Evolutionary conservation across 2,797 vertebrate genomes (phyloP).

Genomic region (Enteromius thamalakanensis): DNA sequence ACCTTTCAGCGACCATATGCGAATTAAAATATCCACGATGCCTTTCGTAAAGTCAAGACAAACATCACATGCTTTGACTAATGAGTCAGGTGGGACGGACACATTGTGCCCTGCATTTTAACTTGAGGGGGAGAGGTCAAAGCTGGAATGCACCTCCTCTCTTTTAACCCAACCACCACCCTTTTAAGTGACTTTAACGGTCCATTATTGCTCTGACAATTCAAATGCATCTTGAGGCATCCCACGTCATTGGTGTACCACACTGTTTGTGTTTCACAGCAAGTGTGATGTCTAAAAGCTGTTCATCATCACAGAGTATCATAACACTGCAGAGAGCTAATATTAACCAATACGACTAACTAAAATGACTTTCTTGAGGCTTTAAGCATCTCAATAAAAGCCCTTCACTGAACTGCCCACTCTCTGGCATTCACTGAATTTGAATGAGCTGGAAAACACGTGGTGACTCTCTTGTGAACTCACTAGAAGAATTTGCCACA

Average conservation of each 20-base stretch:
- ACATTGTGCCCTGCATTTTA: conserved; percentile 31
- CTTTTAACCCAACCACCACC: conserved; percentile 11
- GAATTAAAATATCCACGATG: background rate
- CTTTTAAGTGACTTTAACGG: conserved; percentile 21
- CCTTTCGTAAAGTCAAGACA: background rate
- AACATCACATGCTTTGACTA: conserved; percentile 12
- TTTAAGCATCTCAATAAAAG: conserved; percentile 29
- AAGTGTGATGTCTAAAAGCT: background rate
- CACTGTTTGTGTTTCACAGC: conserved; percentile 11
- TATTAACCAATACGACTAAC: conserved; percentile 2
- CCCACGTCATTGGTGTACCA: conserved; percentile 5
- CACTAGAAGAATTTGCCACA: background rate
- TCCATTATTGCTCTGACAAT: conserved; percentile 12
- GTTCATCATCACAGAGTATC: background rate
- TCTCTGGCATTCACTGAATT: conserved; percentile 36
- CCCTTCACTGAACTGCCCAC: conserved; percentile 18
- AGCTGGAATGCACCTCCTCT: background rate
- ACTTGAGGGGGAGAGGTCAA: conserved; percentile 18
- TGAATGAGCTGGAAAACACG: conserved; percentile 53
- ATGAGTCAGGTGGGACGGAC: background rate
- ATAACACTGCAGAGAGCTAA: background rate
- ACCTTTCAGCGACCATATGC: background rate
- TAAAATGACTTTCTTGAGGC: background rate
- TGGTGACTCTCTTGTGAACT: conserved; percentile 43
- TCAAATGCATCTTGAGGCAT: conserved; percentile 24